Conservation (phyloP, 23 tunicate genomes). For the Ascidia mentula region DNA sequence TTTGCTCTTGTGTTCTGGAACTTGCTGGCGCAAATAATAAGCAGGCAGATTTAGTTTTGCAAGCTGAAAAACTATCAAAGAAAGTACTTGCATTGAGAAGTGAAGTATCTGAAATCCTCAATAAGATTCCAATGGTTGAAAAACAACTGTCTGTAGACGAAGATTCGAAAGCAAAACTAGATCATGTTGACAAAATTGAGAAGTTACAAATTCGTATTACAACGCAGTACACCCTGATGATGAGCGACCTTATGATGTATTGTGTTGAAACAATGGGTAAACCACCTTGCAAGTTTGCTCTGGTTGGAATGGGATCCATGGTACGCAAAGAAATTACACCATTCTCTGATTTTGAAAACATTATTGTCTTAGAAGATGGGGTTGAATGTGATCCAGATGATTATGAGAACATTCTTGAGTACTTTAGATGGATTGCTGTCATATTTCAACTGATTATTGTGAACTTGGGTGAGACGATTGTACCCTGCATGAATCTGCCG, state of each 20-base stretch:
- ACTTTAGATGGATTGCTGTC: constrained; percentile 60
- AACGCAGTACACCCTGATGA: constrained; percentile 16
- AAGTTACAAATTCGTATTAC: constrained; percentile 20
- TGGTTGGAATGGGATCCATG: constrained; percentile 50
- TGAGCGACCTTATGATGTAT: constrained; percentile 18
- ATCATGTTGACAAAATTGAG: neutral
- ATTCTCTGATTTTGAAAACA: constrained; percentile 35
- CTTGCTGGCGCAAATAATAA: neutral
- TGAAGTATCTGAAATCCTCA: neutral
- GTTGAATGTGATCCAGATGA: constrained; percentile 16
- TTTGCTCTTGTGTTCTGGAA: neutral
- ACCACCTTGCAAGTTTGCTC: constrained; percentile 50
- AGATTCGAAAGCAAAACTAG: neutral
- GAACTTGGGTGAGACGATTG: constrained; percentile 26
- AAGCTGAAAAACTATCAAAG: neutral
- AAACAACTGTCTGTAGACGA: neutral
- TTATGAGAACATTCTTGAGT: constrained; percentile 29
- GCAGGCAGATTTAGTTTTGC: neutral
- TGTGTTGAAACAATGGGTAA: constrained; percentile 42
- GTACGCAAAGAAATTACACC: constrained; percentile 53
- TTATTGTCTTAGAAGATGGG: constrained; percentile 47
- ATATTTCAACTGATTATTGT: constrained; percentile 33
- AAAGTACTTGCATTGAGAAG: neutral
- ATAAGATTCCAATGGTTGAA: neutral
- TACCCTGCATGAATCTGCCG: constrained; percentile 18